Evolutionary conservation across 2,888 invertebrate species (phyloP).

Genomic region (Tenthredo mesomela): DNA sequence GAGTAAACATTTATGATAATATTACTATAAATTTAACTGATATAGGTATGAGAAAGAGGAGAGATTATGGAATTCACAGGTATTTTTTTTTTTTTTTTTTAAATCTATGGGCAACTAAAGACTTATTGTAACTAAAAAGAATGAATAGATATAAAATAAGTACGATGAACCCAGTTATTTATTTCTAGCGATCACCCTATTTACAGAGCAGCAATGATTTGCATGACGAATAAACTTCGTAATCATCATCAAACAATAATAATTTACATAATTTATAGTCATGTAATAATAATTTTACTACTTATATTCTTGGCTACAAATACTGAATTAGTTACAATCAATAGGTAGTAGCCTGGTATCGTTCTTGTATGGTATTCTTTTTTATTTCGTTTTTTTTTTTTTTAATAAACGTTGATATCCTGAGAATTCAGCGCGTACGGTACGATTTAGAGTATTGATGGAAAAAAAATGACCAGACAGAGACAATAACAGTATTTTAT

Average conservation of each 20-base stretch:
- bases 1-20: background rate
- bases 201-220: constrained; percentile 68
- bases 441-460: constrained; percentile 35
- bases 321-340: constrained; percentile 47
- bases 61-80: background rate
- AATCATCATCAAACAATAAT: background rate
- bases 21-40: background rate
- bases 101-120: background rate
- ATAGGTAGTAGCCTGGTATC: constrained; percentile 39
- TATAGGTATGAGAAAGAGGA: background rate
- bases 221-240: constrained; percentile 23
- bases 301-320: constrained; percentile 45
- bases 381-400: background rate
- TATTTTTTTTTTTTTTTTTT: background rate
- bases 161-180: constrained; percentile 61
- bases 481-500: constrained; percentile 33
- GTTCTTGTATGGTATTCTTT: constrained; percentile 17
- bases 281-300: constrained; percentile 37
- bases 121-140: background rate
- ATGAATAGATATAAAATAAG: background rate
- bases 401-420: background rate
- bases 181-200: constrained; percentile 71
- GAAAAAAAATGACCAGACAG: constrained; percentile 22
- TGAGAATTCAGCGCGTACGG: constrained; percentile 14
- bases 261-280: constrained; percentile 44